Evolutionary conservation across 2,113 vertebrate genomes (phyloP).

Genomic region (Archilochus colubris): DNA sequence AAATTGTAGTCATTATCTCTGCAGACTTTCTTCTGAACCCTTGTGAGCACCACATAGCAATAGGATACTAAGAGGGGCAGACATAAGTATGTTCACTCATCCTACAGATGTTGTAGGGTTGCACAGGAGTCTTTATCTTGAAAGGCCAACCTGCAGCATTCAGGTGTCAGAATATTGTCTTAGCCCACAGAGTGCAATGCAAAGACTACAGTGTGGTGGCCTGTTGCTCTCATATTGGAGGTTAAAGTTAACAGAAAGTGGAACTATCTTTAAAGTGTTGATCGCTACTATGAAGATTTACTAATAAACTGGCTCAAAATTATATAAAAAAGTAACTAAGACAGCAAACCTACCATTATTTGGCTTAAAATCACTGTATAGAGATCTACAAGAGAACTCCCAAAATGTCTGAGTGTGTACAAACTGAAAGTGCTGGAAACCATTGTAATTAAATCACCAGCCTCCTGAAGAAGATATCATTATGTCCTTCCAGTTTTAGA

Average conservation of each 20-base stretch:
- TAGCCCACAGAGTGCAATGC: neutral
- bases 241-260: neutral
- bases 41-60: neutral
- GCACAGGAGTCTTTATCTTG: neutral
- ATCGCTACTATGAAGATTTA: neutral
- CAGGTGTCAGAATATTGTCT: neutral
- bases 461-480: neutral
- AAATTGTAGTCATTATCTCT: constrained; percentile 60
- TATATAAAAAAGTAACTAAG: neutral
- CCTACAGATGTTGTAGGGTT: neutral
- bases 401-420: neutral
- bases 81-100: neutral
- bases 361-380: neutral
- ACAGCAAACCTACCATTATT: neutral
- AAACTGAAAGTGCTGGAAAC: neutral
- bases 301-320: neutral
- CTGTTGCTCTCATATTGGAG: neutral
- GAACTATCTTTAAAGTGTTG: neutral
- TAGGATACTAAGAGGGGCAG: neutral
- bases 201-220: neutral
- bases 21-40: constrained; percentile 24
- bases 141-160: neutral
- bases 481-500: neutral
- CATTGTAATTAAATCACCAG: neutral
- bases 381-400: neutral